These are phyloP conservation scores for Heliocidaris erythrogramma DNA, from an alignment of 35 echinoderm and acorn worm species.

Conservation along the genomic window DNA sequence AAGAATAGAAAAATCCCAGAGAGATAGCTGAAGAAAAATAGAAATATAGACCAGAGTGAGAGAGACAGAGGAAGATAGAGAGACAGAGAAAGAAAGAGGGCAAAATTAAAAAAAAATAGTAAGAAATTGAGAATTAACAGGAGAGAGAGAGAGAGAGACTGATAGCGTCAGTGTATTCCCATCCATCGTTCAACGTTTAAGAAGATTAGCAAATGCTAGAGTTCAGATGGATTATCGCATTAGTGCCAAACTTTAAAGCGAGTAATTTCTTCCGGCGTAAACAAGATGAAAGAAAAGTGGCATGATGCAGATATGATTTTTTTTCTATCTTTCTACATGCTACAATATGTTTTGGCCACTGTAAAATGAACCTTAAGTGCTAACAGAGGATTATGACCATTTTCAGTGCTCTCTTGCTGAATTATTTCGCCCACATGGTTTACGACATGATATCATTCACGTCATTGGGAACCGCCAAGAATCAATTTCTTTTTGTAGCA, in stretches of 20 bases:
- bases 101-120: too few relatives aligned
- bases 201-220: conserved; percentile 38
- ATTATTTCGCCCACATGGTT: conserved; percentile 37
- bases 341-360: background rate
- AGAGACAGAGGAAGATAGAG: background rate
- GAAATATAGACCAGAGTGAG: background rate
- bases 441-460: background rate
- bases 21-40: background rate
- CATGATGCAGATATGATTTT: conserved; percentile 4
- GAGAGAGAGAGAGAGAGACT: background rate
- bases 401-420: background rate
- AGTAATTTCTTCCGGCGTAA: conserved; percentile 16
- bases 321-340: background rate
- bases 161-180: background rate
- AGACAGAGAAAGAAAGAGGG: background rate
- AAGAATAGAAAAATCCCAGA: background rate
- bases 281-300: conserved; percentile 10
- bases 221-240: conserved; percentile 32
- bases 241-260: conserved; percentile 5
- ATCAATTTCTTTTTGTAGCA: conserved; percentile 3
- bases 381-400: background rate
- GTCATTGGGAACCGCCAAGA: background rate
- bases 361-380: background rate
- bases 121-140: too few relatives aligned
- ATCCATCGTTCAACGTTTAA: conserved; percentile 27